phyloP scores from a whole-genome alignment of 1,140 invertebrate species.

The Drosophila kanapiae region DNA sequence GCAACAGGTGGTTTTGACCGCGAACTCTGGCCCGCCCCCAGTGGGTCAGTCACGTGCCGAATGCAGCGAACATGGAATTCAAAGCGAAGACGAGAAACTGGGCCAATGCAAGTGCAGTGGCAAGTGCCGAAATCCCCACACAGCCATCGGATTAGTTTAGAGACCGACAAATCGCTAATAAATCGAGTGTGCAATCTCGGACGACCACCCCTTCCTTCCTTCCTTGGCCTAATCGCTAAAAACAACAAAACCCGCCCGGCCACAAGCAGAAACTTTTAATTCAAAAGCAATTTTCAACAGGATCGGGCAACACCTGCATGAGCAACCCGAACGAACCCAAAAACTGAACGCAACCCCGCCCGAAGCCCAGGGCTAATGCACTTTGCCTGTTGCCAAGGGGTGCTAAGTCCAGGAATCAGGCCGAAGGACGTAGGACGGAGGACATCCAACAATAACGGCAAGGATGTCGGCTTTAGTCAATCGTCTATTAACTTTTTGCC shows the following conservation, averaged over 20 bases:
- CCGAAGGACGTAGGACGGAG: background rate
- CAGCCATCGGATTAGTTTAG: constrained; percentile 29
- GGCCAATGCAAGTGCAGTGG: constrained; percentile 58
- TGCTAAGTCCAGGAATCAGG: constrained; percentile 61
- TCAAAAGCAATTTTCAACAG: constrained; percentile 63
- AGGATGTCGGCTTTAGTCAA: constrained; percentile 78
- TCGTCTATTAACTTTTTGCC: constrained; percentile 82
- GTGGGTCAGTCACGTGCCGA: constrained; percentile 57
- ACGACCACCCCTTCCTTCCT: background rate
- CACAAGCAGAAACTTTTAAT: constrained; percentile 71
- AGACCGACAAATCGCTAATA: constrained; percentile 66
- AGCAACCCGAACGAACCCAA: constrained; percentile 34
- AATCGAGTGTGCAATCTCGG: constrained; percentile 59
- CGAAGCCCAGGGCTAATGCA: constrained; percentile 61
- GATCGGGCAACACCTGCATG: constrained; percentile 75
- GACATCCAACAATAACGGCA: constrained; percentile 26
- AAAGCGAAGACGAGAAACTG: constrained; percentile 47
- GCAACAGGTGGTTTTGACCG: constrained; percentile 41
- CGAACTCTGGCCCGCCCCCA: constrained; percentile 39
- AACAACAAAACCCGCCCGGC: constrained; percentile 79
- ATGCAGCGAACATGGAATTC: constrained; percentile 18
- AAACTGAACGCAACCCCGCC: constrained; percentile 10
- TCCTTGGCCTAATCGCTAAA: constrained; percentile 70
- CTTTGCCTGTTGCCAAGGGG: constrained; percentile 74
- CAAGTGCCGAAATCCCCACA: constrained; percentile 42